Base-by-base conservation (phyloP, 30 jellyfish, hydroid and myxozoan species). In the Cassiopea xamachana region DNA sequence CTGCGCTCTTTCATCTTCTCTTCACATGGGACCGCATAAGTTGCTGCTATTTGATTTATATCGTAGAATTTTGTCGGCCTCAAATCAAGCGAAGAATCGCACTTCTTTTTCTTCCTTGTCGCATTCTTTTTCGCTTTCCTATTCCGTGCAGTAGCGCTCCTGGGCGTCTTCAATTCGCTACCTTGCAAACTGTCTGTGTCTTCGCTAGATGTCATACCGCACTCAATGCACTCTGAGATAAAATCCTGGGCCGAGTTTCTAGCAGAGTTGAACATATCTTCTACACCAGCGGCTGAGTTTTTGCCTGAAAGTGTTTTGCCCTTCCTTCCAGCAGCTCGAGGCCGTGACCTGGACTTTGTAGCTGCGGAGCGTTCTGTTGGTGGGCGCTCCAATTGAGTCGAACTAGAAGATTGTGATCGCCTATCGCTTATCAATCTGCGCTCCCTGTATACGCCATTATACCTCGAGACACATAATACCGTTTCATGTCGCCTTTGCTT, bases 1-100 rank as follows among this genome's bases (percentile, higher is more conserved):
- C 48, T 49, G 1, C 64, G 86, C 39, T 59, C 87, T 48, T 60
- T 72, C 46, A 88, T 64, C 62, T 88, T 88, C 73, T 88, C 95
- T 1, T 49, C 95, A 44, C 95, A 88, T 1, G 95, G 95, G 5
- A 79, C 19, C 5, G 79, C 73, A 72, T 88, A 79, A 50, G 76
- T 78, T 15, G 86, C 75, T 14, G 90, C 90, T 43, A 77, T 61
- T 39, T 88, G 90, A 6, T 88, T 77, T 18, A 80, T 72, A 72
- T 78, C 95, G 64, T 77, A 87, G 60, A 60, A 77, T 64, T 77
- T 70, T 12, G 95, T 45, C 19, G 95, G 87, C 64, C 17, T 78
- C 73, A 80, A 58, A 44, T 67, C 90, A 1, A 77, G 49, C 45
- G 88, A 59, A 7, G 90, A 51, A 49, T 60, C 48, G 44, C 75